Base-by-base conservation (phyloP, 1,140 invertebrate genomes). In the Drosophila nebulosa region DNA sequence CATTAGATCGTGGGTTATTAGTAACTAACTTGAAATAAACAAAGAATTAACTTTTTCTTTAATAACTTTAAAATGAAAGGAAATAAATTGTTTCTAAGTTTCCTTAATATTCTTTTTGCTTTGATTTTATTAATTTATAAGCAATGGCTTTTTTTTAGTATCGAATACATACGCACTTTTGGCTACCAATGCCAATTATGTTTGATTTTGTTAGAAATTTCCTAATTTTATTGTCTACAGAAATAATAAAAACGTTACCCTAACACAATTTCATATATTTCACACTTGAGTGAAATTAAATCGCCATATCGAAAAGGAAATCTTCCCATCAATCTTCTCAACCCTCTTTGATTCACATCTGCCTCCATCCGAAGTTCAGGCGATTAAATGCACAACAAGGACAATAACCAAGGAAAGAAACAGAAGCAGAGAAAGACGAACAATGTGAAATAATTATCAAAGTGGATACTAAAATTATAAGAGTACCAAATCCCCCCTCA, bases 381-480 rank as follows among this genome's bases (percentile, higher is more conserved):
- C 36, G 18, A 42, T 60, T 60, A 60, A 42, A 60, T 60, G 36
- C 58, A 60, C 22, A 39, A 42, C 10, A 21, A 39, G 30, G 39
- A 46, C 39, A 46, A 46, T 21, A 46, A 46, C 39, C 39, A 46
- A 46, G 3, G 9, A 46, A 10, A 21, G 16, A 21, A 21, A 21
- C n/a, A 10, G 3, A 14, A 32, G 9, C 9, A 1, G 10, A 42
- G 10, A 32, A 21, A 24, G 18, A 58, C 39, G 22, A 60, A 60
- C 58, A 60, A 42, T 39, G 57, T n/a, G 21, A 42, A 60, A 60
- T 60, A 60, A 60, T 60, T 60, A 60, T 22, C 32, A 60, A 60
- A 60, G 58, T 60, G 58, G 58, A n/a, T 39, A 60, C 32, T 58
- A 58, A 58, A 46, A 60, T 42, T 60, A 55, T 61, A 36, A 46